phyloP scores from a whole-genome alignment of 2,797 vertebrate species.

The Dendrocincla tyrannina region DNA sequence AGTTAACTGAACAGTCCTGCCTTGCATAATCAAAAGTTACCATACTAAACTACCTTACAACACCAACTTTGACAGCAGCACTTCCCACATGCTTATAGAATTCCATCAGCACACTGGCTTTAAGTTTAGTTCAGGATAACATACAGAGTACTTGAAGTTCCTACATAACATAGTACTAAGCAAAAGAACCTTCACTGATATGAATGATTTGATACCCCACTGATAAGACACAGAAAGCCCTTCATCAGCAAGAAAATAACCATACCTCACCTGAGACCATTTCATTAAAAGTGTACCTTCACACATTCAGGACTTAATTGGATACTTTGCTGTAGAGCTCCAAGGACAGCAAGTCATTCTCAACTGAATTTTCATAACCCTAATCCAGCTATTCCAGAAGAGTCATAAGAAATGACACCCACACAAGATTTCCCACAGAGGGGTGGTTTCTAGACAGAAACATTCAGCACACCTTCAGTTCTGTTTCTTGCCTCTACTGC shows the following conservation, averaged over 20 bases:
- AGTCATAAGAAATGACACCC: background rate
- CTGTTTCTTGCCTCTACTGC: background rate
- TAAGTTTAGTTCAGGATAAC: background rate
- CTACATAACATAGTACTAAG: background rate
- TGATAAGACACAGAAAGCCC: background rate
- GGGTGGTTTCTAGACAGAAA: background rate
- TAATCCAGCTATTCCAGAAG: background rate
- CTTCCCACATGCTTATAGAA: background rate
- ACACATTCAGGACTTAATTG: background rate
- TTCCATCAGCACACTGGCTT: background rate
- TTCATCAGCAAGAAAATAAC: background rate
- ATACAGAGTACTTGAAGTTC: background rate
- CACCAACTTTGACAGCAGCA: background rate
- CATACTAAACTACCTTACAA: background rate
- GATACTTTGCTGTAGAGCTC: background rate
- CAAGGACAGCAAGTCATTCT: background rate
- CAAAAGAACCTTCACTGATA: background rate
- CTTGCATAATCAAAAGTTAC: background rate
- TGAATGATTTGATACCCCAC: background rate
- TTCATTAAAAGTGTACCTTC: background rate
- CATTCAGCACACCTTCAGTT: background rate
- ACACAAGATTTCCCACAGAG: constrained; percentile 7
- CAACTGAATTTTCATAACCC: background rate
- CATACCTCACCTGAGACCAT: background rate
- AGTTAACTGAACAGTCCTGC: background rate